phyloP scores from a whole-genome alignment of 2,888 invertebrate species.

The Limenitis arthemis region DNA sequence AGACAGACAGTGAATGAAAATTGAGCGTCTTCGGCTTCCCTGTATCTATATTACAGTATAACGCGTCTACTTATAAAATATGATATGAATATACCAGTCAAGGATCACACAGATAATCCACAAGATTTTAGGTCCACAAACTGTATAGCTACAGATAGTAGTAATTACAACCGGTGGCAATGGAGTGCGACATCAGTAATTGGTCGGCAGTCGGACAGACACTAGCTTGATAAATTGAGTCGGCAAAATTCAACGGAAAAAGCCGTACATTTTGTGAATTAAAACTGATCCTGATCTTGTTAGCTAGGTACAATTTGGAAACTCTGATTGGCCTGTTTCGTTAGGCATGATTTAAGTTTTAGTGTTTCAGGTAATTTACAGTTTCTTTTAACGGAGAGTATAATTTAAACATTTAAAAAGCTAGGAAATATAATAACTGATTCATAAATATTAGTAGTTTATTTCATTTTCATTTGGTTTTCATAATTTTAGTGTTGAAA shows the following conservation, averaged over 20 bases:
- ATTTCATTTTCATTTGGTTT: too few relatives aligned
- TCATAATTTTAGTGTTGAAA: too few relatives aligned
- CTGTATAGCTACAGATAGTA: slow-evolving; percentile 16
- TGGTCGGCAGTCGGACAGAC: slow-evolving; percentile 50
- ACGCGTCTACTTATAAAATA: too few relatives aligned
- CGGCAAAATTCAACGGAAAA: slow-evolving; percentile 50
- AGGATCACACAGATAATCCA: background rate
- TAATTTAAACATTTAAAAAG: background rate
- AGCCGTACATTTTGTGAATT: slow-evolving; percentile 56
- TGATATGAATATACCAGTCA: too few relatives aligned
- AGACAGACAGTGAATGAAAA: too few relatives aligned
- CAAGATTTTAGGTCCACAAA: slow-evolving; percentile 4
- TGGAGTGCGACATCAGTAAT: slow-evolving; percentile 63
- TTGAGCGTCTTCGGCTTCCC: too few relatives aligned
- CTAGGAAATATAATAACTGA: too few relatives aligned
- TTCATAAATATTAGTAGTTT: too few relatives aligned
- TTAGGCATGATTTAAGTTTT: background rate
- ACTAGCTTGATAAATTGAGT: slow-evolving; percentile 60
- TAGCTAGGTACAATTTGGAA: slow-evolving; percentile 28
- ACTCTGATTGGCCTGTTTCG: background rate
- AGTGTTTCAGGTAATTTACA: background rate
- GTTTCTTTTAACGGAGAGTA: background rate
- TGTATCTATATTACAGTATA: too few relatives aligned
- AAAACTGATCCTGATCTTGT: slow-evolving; percentile 49
- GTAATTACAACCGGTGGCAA: slow-evolving; percentile 41